Conservation (phyloP, 2,113 vertebrate species). For the Lutjanus erythropterus region DNA sequence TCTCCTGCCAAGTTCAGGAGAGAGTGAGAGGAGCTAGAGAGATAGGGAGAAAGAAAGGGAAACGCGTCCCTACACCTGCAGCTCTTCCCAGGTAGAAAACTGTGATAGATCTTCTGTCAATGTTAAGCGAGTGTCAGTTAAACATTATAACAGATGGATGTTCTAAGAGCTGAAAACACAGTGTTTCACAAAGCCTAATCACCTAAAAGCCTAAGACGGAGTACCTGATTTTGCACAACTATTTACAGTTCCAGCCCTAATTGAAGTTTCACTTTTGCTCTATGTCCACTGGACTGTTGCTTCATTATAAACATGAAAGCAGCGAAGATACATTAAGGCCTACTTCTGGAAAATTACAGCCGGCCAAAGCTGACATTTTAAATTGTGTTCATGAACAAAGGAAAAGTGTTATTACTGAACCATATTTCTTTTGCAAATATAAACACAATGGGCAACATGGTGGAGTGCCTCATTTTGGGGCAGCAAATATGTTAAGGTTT, state of each 20-base stretch:
- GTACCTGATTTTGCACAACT: constrained; percentile 34
- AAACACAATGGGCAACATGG: not conserved
- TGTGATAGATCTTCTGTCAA: constrained; percentile 74
- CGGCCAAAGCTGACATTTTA: not conserved
- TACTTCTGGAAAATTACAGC: not conserved
- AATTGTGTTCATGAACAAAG: not conserved
- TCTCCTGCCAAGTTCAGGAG: constrained; percentile 75
- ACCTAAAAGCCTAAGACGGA: constrained; percentile 51
- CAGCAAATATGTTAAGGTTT: too few species aligned
- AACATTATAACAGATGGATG: constrained; percentile 63
- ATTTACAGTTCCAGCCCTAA: constrained; percentile 26
- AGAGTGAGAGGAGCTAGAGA: constrained; percentile 45
- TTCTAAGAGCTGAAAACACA: constrained; percentile 41
- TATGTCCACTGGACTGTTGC: not conserved
- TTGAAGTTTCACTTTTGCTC: constrained; percentile 29
- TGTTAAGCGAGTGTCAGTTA: constrained; percentile 65
- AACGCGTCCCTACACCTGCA: constrained; percentile 62
- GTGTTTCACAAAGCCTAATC: constrained; percentile 52
- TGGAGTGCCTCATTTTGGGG: too few species aligned
- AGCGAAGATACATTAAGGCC: constrained; percentile 5
- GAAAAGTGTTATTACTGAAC: not conserved
- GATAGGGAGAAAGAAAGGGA: constrained; percentile 44
- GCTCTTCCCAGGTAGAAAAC: constrained; percentile 74
- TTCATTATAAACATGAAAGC: constrained; percentile 22
- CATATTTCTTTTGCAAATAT: not conserved